Percentiles rank a stretch among this genome's conserved stretches.
phyloP scores from a whole-genome alignment of 1,140 invertebrate genomes.

The Drosophila pachea region DNA sequence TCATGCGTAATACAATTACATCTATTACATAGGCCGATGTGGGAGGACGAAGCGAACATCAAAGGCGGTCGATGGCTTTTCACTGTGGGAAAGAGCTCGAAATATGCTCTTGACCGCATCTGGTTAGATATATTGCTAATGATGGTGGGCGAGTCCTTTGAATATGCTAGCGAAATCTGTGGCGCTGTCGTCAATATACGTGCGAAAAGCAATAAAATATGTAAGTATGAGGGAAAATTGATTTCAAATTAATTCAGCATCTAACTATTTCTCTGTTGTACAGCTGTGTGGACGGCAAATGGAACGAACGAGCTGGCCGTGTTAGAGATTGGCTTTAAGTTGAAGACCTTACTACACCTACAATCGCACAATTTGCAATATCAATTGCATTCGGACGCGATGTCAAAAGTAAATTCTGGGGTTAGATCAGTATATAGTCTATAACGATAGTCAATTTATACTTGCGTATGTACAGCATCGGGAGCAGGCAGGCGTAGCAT shows the following conservation, averaged over 20 bases:
- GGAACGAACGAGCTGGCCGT: slow-evolving; percentile 86
- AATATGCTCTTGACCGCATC: slow-evolving; percentile 92
- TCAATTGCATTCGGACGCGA: slow-evolving; percentile 91
- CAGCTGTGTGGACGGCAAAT: slow-evolving; percentile 73
- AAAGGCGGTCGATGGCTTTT: slow-evolving; percentile 97
- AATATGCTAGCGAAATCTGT: slow-evolving; percentile 94
- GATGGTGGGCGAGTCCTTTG: slow-evolving; percentile 98
- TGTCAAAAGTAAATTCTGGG: slow-evolving; percentile 82
- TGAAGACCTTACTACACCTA: slow-evolving; percentile 88
- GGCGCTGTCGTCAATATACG: slow-evolving; percentile 97
- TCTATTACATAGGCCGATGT: slow-evolving; percentile 88
- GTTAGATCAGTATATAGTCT: slow-evolving; percentile 63
- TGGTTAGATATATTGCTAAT: slow-evolving; percentile 92
- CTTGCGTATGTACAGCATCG: slow-evolving; percentile 19
- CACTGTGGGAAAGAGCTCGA: slow-evolving; percentile 91
- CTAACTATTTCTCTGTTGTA: no score
- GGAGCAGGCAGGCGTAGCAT: slow-evolving; percentile 20
- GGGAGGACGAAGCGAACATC: slow-evolving; percentile 95
- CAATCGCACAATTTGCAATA: slow-evolving; percentile 83
- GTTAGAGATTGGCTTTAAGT: slow-evolving; percentile 89
- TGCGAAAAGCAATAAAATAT: slow-evolving; percentile 93
- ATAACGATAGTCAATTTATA: slow-evolving; percentile 23
- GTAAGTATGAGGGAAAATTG: no score
- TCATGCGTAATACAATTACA: slow-evolving; percentile 78
- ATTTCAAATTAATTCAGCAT: no score